phyloP scores from a whole-genome alignment of 2,888 invertebrate genomes.

The Chromoteleia sp. region DNA sequence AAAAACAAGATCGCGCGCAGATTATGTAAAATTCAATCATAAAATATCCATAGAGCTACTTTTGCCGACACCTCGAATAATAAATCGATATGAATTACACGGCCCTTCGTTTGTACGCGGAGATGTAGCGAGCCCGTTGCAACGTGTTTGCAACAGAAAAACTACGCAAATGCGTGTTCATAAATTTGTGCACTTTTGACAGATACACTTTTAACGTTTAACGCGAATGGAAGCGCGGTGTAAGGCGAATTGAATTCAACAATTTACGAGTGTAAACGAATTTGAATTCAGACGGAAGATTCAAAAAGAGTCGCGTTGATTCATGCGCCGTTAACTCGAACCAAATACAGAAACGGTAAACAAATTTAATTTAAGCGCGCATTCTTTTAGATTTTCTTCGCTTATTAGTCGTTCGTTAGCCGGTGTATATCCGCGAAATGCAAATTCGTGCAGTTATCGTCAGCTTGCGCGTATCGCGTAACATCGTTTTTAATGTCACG shows the following conservation, averaged over 20 bases:
- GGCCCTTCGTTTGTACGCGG: constrained; percentile 1
- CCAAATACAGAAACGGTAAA: constrained; percentile 3
- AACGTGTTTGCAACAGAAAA: constrained; percentile 17
- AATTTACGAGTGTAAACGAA: constrained; percentile 18
- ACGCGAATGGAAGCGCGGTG: constrained; percentile 8
- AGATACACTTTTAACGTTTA: constrained; percentile 33
- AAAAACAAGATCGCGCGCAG: not conserved
- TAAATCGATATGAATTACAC: constrained; percentile 36
- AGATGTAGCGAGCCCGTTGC: not conserved
- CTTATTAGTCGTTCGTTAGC: too few species aligned
- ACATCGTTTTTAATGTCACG: too few species aligned
- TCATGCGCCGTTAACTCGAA: constrained; percentile 8
- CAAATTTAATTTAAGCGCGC: constrained; percentile 13
- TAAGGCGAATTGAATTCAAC: constrained; percentile 23
- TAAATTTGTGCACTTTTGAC: constrained; percentile 34
- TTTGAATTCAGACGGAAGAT: constrained; percentile 12
- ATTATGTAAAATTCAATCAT: constrained; percentile 32
- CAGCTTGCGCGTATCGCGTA: too few species aligned
- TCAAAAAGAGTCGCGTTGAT: constrained; percentile 13
- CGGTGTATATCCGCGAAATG: too few species aligned
- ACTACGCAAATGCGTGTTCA: constrained; percentile 20
- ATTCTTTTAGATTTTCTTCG: not conserved
- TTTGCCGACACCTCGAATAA: constrained; percentile 27
- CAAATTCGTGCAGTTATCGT: too few species aligned
- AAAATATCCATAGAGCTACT: constrained; percentile 22